phyloP scores from a whole-genome alignment of 2,797 vertebrate genomes.

The Notolepis coatsorum region DNA sequence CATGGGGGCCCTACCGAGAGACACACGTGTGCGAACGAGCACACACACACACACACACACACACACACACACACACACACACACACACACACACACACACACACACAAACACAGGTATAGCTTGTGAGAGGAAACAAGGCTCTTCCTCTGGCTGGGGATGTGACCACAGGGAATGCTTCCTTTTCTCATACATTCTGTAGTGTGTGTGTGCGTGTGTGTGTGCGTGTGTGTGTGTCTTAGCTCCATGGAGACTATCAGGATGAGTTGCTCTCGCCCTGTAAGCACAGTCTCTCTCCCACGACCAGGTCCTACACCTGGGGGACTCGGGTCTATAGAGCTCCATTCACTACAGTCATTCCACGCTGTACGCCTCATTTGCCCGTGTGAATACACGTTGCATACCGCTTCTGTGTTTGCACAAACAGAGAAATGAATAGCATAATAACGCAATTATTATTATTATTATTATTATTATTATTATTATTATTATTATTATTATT shows the following conservation, averaged over 20 bases:
- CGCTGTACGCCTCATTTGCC: too few relatives aligned
- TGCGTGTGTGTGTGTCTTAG: constrained; percentile 6
- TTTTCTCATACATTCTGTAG: constrained; percentile 27
- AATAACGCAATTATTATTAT: too few relatives aligned
- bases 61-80: not conserved
- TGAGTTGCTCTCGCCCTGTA: constrained; percentile 61
- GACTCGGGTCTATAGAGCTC: too few relatives aligned
- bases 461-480: too few relatives aligned
- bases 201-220: constrained; percentile 16
- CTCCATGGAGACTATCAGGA: constrained; percentile 56
- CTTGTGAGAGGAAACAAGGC: constrained; percentile 49
- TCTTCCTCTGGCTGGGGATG: constrained; percentile 54
- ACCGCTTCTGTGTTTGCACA: too few relatives aligned
- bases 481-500: too few relatives aligned
- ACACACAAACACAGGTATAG: not conserved
- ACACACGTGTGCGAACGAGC: not conserved
- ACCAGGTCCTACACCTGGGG: constrained; percentile 61
- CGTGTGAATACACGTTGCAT: too few relatives aligned
- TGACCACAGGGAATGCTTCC: constrained; percentile 52
- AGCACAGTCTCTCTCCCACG: constrained; percentile 74
- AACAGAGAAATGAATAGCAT: too few relatives aligned
- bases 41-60: not conserved
- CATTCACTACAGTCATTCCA: too few relatives aligned
- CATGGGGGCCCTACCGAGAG: too few relatives aligned
- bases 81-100: not conserved